Evolutionary conservation across 2,888 invertebrate species (phyloP).

Genomic region (Phoenoteleia sp.): DNA sequence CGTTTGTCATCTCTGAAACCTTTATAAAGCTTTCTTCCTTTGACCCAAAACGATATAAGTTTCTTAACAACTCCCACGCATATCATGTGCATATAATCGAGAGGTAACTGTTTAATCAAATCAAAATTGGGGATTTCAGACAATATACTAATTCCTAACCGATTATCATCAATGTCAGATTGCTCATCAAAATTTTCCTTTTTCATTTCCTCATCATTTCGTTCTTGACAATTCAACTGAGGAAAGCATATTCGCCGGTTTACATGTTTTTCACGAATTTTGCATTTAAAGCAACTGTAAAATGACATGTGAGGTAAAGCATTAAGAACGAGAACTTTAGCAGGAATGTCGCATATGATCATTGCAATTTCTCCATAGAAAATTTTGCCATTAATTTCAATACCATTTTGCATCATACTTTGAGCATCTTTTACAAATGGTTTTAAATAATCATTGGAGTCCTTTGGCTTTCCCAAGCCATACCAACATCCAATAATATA

Average conservation of each 20-base stretch:
- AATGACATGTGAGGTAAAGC: conserved; percentile 29
- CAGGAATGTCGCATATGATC: conserved; percentile 54
- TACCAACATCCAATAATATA: conserved; percentile 28
- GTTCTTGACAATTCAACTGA: conserved; percentile 3
- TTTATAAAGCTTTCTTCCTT: conserved; percentile 4
- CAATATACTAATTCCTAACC: conserved; percentile 29
- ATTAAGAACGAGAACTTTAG: conserved; percentile 41
- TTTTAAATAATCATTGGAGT: conserved; percentile 12
- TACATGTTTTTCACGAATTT: conserved; percentile 26
- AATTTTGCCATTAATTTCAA: conserved; percentile 17
- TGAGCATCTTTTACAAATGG: conserved; percentile 20
- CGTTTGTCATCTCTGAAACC: conserved; percentile 4
- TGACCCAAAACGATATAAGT: conserved; percentile 25
- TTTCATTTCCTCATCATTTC: conserved; percentile 44
- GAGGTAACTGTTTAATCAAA: conserved; percentile 36
- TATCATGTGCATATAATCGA: conserved; percentile 53
- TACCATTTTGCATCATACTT: background rate
- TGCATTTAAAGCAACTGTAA: conserved; percentile 54
- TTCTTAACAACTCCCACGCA: conserved; percentile 45
- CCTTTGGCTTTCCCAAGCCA: conserved; percentile 6
- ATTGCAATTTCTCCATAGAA: conserved; percentile 22
- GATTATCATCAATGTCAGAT: too few relatives aligned
- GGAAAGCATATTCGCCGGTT: conserved; percentile 30
- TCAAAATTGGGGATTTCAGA: conserved; percentile 39
- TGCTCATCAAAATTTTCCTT: background rate